phyloP scores from a whole-genome alignment of 1,140 invertebrate species.

The Drosophila grimshawi region DNA sequence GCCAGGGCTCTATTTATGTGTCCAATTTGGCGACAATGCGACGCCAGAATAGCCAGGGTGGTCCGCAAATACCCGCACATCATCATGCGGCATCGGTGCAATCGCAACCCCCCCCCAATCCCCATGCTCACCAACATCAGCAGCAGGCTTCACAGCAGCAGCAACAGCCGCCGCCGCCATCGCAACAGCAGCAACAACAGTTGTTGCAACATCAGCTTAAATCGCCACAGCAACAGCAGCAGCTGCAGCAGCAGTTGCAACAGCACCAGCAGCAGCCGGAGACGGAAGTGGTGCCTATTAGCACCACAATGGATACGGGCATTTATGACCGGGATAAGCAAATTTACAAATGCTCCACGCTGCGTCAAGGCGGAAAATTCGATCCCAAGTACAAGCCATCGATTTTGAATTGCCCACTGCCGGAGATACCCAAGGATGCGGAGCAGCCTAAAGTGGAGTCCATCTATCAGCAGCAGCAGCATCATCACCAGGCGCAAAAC shows the following conservation, averaged over 20 bases:
- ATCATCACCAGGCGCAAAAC: conserved; percentile 49
- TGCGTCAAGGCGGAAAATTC: conserved; percentile 83
- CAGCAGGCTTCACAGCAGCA: conserved; percentile 36
- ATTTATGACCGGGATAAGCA: conserved; percentile 84
- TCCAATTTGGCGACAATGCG: conserved; percentile 83
- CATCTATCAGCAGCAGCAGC: conserved; percentile 72
- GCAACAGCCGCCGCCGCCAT: conserved; percentile 53
- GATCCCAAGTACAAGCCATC: conserved; percentile 84
- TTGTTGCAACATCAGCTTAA: conserved; percentile 65
- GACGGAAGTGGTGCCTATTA: conserved; percentile 64
- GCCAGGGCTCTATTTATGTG: conserved; percentile 79
- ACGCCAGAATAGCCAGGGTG: conserved; percentile 75
- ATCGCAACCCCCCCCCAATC: conserved; percentile 60
- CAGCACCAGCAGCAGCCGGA: conserved; percentile 59
- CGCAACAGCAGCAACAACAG: conserved; percentile 65
- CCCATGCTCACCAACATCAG: conserved; percentile 35
- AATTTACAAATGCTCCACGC: conserved; percentile 83
- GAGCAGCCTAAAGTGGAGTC: conserved; percentile 77
- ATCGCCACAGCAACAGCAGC: conserved; percentile 49
- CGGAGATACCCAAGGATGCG: conserved; percentile 83
- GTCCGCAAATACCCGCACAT: conserved; percentile 72
- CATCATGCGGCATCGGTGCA: conserved; percentile 59
- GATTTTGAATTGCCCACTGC: conserved; percentile 83
- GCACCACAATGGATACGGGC: conserved; percentile 70
- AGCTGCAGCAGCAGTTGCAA: conserved; percentile 43